Evolutionary conservation across 2,113 vertebrate species (phyloP).

Genomic region (Serilophus lunatus): DNA sequence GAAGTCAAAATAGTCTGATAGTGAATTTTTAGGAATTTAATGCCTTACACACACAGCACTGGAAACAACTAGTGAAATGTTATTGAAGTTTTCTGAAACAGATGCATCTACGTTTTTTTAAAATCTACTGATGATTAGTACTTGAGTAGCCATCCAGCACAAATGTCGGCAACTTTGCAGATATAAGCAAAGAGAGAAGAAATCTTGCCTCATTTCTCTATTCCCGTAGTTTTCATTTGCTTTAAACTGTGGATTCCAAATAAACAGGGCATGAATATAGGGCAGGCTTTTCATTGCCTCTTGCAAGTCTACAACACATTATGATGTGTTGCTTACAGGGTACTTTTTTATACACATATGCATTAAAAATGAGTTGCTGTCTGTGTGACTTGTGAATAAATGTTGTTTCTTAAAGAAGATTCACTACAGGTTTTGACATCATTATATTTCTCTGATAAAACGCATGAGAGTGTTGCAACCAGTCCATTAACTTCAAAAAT

Average conservation of each 20-base stretch:
- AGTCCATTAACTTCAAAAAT: background rate
- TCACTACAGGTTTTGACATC: background rate
- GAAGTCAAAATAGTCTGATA: background rate
- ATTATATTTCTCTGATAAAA: constrained; percentile 10
- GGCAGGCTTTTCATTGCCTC: background rate
- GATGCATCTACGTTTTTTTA: background rate
- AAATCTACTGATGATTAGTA: background rate
- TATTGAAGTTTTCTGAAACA: background rate
- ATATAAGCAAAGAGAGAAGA: background rate
- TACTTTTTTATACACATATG: background rate
- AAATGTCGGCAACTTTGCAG: background rate
- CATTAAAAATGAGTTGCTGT: background rate
- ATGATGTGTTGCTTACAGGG: background rate
- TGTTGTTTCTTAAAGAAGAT: background rate
- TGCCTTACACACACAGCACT: background rate
- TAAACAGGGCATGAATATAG: background rate
- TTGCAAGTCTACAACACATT: background rate
- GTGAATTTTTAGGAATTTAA: background rate
- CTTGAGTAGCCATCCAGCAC: background rate
- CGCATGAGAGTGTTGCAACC: background rate
- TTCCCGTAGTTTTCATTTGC: background rate
- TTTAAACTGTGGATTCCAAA: background rate
- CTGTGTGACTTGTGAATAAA: background rate
- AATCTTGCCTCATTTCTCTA: background rate
- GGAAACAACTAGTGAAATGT: background rate